Evolutionary conservation across 2,113 vertebrate genomes (phyloP).

Genomic region (Daphoenositta chrysoptera): DNA sequence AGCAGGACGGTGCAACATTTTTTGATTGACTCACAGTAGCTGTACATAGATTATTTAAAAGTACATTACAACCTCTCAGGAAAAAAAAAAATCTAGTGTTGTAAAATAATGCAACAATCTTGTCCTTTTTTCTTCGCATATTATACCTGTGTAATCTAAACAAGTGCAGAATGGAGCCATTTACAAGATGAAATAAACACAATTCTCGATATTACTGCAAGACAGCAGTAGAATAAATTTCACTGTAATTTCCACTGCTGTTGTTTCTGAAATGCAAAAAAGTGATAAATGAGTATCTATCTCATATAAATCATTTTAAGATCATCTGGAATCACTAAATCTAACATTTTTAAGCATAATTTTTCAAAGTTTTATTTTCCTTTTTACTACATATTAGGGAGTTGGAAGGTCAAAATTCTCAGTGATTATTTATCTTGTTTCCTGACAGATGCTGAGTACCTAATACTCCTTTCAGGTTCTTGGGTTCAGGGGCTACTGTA

Average conservation of each 20-base stretch:
- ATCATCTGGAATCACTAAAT: not conserved
- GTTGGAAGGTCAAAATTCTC: not conserved
- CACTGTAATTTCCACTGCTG: not conserved
- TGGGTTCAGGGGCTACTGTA: not conserved
- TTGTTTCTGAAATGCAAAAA: not conserved
- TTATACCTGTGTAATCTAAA: not conserved
- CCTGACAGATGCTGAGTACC: not conserved
- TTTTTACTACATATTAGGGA: not conserved
- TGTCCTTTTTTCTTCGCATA: not conserved
- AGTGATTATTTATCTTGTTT: not conserved
- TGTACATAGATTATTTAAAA: slow-evolving; percentile 58
- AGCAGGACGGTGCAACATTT: slow-evolving; percentile 17
- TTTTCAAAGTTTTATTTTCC: not conserved
- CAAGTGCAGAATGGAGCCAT: not conserved
- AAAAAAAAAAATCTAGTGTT: not conserved
- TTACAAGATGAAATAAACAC: slow-evolving; percentile 13
- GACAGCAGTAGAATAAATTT: slow-evolving; percentile 4
- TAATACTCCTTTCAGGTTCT: not conserved
- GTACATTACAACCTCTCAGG: not conserved
- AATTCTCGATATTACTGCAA: not conserved
- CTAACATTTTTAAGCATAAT: not conserved
- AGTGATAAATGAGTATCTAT: not conserved
- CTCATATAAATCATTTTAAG: not conserved
- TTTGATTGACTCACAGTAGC: slow-evolving; percentile 9
- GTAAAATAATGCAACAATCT: not conserved